These are phyloP conservation scores for Pantherophis vulpinus DNA, from an alignment of 2,797 vertebrate genomes.

Conservation along the genomic window DNA sequence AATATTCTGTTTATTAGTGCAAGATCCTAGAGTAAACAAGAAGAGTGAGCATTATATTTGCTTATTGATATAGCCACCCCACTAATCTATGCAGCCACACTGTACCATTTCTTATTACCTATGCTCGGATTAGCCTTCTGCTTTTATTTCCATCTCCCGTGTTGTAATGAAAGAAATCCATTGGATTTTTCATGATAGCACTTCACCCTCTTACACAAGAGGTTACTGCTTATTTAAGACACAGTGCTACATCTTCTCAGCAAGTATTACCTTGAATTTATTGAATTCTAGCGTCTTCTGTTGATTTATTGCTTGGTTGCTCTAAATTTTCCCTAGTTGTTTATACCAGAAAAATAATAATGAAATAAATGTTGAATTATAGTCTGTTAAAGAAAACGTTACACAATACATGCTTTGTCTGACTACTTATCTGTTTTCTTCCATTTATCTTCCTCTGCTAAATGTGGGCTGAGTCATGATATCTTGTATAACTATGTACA, in stretches of 20 bases:
- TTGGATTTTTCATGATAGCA: neutral
- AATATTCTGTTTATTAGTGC: neutral
- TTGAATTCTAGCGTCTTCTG: neutral
- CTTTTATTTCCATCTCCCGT: neutral
- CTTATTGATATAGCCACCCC: neutral
- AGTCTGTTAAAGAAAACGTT: neutral
- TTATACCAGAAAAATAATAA: neutral
- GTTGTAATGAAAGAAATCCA: neutral
- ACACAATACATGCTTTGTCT: neutral
- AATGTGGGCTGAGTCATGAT: neutral
- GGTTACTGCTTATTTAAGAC: slow-evolving; percentile 9
- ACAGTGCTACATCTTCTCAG: neutral
- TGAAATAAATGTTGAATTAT: neutral
- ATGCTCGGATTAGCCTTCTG: neutral
- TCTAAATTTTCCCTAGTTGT: neutral
- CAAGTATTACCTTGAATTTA: slow-evolving; percentile 19
- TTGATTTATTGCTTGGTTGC: neutral
- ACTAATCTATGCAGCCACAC: neutral
- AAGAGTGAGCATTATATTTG: neutral
- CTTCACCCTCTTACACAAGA: neutral
- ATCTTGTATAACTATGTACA: neutral
- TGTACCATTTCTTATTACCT: neutral
- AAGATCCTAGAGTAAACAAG: neutral
- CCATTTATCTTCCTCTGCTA: neutral
- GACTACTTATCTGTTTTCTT: neutral